A percentile compares a stretch with the other conserved stretches of the same genome.
phyloP scores from a whole-genome alignment of 2,113 vertebrate genomes.

The Vanacampus margaritifer region DNA sequence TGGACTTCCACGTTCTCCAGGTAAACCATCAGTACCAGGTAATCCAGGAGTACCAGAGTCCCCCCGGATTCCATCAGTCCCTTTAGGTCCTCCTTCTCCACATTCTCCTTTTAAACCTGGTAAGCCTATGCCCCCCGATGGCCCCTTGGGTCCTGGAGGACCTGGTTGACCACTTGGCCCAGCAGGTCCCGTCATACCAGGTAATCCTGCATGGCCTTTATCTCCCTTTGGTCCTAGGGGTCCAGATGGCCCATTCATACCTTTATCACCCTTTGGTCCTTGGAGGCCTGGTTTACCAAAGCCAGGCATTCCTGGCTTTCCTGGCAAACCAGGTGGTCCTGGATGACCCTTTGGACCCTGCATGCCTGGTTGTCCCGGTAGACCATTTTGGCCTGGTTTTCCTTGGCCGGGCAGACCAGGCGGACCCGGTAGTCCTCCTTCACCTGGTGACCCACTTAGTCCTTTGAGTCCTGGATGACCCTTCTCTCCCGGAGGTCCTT shows the following conservation, averaged over 20 bases:
- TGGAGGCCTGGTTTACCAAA: conserved; percentile 88
- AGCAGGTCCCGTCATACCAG: conserved; percentile 81
- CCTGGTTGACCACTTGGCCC: conserved; percentile 83
- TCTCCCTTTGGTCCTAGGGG: conserved; percentile 84
- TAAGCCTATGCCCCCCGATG: conserved; percentile 79
- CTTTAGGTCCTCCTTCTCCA: conserved; percentile 83
- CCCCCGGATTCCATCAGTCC: conserved; percentile 81
- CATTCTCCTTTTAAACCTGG: conserved; percentile 89
- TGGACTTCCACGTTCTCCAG: conserved; percentile 84
- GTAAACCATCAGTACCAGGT: conserved; percentile 86
- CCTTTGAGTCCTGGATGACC: conserved; percentile 84
- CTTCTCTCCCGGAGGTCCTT: conserved; percentile 82
- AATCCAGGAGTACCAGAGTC: conserved; percentile 83
- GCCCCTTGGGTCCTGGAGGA: conserved; percentile 80
- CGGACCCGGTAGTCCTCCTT: conserved; percentile 82
- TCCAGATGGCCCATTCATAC: conserved; percentile 80
- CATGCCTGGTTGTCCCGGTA: conserved; percentile 86
- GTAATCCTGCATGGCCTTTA: conserved; percentile 81
- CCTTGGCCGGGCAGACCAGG: conserved; percentile 85
- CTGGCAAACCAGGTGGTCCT: conserved; percentile 85
- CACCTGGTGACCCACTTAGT: conserved; percentile 76
- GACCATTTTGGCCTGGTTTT: conserved; percentile 85
- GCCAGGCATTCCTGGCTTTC: conserved; percentile 86
- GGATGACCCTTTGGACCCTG: conserved; percentile 88
- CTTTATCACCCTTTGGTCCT: conserved; percentile 89